Percentiles rank a stretch among this genome's conserved stretches.
These are phyloP conservation scores for Tachypleus tridentatus DNA, from an alignment of 1,140 invertebrate species.

Conservation along the genomic window DNA sequence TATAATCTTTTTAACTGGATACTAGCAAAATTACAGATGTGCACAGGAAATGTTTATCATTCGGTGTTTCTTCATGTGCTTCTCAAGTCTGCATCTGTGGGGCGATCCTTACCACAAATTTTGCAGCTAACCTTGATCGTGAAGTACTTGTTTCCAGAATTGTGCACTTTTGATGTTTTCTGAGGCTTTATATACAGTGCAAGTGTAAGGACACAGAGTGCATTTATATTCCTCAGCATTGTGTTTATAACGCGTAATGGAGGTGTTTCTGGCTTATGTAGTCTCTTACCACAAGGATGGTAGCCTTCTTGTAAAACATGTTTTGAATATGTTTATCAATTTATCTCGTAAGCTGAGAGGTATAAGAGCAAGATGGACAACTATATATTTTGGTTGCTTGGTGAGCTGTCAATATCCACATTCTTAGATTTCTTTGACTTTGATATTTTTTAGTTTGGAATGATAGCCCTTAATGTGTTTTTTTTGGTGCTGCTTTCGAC, in stretches of 20 bases:
- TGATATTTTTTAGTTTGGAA: slow-evolving; percentile 16
- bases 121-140: slow-evolving; percentile 40
- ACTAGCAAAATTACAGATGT: slow-evolving; percentile 44
- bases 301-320: slow-evolving; percentile 27
- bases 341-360: slow-evolving; percentile 25
- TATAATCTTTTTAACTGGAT: slow-evolving; percentile 42
- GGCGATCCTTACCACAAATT: slow-evolving; percentile 44
- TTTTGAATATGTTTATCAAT: slow-evolving; percentile 27
- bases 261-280: slow-evolving; percentile 25
- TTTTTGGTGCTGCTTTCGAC: slow-evolving; percentile 21
- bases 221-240: slow-evolving; percentile 41
- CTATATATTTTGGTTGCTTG: slow-evolving; percentile 17
- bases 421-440: slow-evolving; percentile 16
- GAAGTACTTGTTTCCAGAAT: slow-evolving; percentile 14
- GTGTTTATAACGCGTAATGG: slow-evolving; percentile 28
- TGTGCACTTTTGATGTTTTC: slow-evolving; percentile 37
- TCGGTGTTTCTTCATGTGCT: slow-evolving; percentile 44
- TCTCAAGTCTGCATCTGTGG: slow-evolving; percentile 39
- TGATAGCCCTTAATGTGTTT: slow-evolving; percentile 26
- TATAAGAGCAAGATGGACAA: slow-evolving; percentile 28
- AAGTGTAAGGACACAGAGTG: slow-evolving; percentile 41
- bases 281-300: slow-evolving; percentile 29
- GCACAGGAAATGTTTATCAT: slow-evolving; percentile 43
- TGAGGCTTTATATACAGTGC: slow-evolving; percentile 46
- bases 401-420: background rate